phyloP scores from a whole-genome alignment of 2,888 invertebrate genomes.

The Anthoptus insignis region DNA sequence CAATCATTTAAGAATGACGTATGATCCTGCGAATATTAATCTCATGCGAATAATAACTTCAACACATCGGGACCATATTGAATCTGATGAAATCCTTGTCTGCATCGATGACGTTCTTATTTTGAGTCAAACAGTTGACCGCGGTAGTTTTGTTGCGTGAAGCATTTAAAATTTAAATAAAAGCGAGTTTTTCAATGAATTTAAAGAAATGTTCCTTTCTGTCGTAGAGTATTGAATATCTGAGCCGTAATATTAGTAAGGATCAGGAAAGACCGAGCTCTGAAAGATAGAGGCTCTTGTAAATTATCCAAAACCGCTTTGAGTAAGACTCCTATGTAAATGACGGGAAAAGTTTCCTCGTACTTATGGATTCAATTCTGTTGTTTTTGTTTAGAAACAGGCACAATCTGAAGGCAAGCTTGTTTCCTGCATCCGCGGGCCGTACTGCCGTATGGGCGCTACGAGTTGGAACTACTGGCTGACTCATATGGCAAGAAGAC shows the following conservation, averaged over 20 bases:
- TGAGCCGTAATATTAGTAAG: background rate
- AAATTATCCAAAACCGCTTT: background rate
- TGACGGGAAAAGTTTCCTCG: no score
- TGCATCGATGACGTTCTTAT: conserved; percentile 11
- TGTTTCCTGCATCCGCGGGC: no score
- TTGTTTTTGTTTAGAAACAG: no score
- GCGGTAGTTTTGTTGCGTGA: no score
- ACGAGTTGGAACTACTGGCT: conserved; percentile 31
- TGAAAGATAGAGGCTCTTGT: background rate
- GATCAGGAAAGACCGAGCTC: conserved; percentile 18
- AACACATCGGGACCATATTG: background rate
- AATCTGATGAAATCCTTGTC: conserved; percentile 23
- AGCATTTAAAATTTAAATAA: background rate
- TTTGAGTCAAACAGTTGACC: no score
- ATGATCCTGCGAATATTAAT: background rate
- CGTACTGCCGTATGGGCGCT: conserved; percentile 31
- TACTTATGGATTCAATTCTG: no score
- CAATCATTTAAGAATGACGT: conserved; percentile 6
- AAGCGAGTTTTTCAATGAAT: conserved; percentile 10
- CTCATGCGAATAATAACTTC: background rate
- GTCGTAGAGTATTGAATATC: background rate
- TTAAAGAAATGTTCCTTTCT: conserved; percentile 2
- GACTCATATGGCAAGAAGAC: conserved; percentile 34
- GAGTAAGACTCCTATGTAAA: no score
- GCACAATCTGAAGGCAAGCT: no score